Evolutionary conservation across 2,888 invertebrate species (phyloP).

Genomic region (Lepetodrilus schrolli): DNA sequence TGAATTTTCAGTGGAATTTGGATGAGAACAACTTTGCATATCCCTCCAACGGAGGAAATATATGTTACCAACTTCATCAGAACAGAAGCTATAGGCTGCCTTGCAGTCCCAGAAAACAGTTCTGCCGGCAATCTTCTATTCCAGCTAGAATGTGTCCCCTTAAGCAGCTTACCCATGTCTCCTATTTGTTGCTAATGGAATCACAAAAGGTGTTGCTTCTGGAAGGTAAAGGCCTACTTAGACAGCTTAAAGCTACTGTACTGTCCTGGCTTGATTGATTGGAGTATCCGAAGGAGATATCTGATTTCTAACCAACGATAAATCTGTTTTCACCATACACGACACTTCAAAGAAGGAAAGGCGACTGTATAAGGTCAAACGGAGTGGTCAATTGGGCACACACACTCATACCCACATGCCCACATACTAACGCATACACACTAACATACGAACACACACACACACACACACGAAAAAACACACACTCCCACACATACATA

Average conservation of each 20-base stretch:
- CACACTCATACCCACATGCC: background rate
- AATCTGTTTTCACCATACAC: background rate
- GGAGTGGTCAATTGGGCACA: too few relatives aligned
- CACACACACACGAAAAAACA: background rate
- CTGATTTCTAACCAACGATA: background rate
- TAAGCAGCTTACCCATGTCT: background rate
- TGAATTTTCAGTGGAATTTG: too few relatives aligned
- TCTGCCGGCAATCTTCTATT: background rate
- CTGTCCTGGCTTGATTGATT: background rate
- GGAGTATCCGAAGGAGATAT: background rate
- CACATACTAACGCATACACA: background rate
- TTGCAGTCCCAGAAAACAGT: background rate
- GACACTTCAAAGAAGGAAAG: constrained; percentile 2
- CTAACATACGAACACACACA: background rate
- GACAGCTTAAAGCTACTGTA: background rate
- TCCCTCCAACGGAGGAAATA: too few relatives aligned
- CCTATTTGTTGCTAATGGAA: constrained; percentile 21
- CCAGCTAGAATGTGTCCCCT: too few relatives aligned
- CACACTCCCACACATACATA: background rate
- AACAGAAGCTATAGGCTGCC: too few relatives aligned
- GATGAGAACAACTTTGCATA: too few relatives aligned
- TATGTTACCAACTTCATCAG: too few relatives aligned
- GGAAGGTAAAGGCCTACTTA: constrained; percentile 8
- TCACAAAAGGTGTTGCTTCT: constrained; percentile 6
- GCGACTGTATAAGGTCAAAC: too few relatives aligned